Base-by-base conservation (phyloP, 2,797 vertebrate species). In the Chaenodraco wilsoni region DNA sequence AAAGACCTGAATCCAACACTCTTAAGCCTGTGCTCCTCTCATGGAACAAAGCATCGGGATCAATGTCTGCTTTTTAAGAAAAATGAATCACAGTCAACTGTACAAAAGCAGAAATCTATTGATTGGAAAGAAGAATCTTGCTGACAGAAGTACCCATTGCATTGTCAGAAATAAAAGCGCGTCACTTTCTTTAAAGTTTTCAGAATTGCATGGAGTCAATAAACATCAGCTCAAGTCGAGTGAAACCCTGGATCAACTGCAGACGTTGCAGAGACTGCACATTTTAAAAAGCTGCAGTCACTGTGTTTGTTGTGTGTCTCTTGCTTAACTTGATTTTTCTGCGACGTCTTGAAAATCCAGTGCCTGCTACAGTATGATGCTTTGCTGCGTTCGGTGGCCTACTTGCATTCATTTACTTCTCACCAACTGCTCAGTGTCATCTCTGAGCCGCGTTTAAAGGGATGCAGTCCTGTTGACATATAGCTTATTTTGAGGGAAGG, bases 61-160 rank as follows among this genome's bases (percentile, higher is more conserved):
- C 87, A 76, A 89, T 93, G 67, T 59, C 71, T 75, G 49, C 43
- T 41, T 7, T 51, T 51, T 51, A 8, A 3, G 0, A 15, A 27
- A 73, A 79, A 91, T 83, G 56, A 86, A 85, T 84, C 46, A 51
- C 73, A 79, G 75, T 55, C 74, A 83, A 72, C 65, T 56, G 69
- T 65, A 69, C 64, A 82, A 73, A 78, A 64, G 57, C 50, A 75
- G 56, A 61, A 81, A 93, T 92, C 81, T 88, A 92, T 92, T 85
- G 86, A 88, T 87, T 81, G 65, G 70, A 77, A 70, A 72, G 65
- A 80, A 50, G 45, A 81, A 69, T 81, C 72, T 76, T 68, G 65
- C 58, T 33, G 63, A 64, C 40, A 65, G 41, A 77, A 58, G 63
- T 23, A 55, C 60, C 75, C 21, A 4, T 69, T 77, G 74, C 64